Evolutionary conservation across 2,888 invertebrate genomes (phyloP).

Genomic region (Euplexia lucipara): DNA sequence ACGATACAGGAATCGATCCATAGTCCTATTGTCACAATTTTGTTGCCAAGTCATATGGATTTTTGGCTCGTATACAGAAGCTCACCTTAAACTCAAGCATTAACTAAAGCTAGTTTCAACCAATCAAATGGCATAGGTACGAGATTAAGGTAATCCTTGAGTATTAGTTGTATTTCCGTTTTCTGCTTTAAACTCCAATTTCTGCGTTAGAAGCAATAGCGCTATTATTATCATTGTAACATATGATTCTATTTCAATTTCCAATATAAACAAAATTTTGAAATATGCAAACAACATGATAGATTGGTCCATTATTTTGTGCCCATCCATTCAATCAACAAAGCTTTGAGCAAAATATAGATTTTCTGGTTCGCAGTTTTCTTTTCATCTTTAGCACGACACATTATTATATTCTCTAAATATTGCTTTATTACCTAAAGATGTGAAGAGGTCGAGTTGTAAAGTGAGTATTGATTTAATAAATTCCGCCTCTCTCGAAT

Average conservation of each 20-base stretch:
- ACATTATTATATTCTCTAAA: slow-evolving; percentile 10
- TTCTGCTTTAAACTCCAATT: not conserved
- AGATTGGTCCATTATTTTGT: slow-evolving; percentile 35
- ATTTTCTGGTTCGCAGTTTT: slow-evolving; percentile 19
- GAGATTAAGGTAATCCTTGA: too few relatives aligned
- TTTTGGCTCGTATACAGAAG: not conserved
- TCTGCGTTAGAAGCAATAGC: not conserved
- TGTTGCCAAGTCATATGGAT: not conserved
- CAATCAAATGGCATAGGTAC: too few relatives aligned
- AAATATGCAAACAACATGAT: slow-evolving; percentile 28
- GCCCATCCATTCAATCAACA: slow-evolving; percentile 27
- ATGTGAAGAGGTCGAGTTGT: slow-evolving; percentile 16
- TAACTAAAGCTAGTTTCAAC: too few relatives aligned
- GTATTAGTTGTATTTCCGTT: too few relatives aligned
- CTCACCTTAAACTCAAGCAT: too few relatives aligned
- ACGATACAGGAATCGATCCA: not conserved
- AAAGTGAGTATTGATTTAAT: slow-evolving; percentile 3
- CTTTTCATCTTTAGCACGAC: slow-evolving; percentile 27
- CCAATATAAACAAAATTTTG: slow-evolving; percentile 4
- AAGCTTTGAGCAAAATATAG: slow-evolving; percentile 25
- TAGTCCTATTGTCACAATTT: not conserved
- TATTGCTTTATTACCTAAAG: not conserved
- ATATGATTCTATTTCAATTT: slow-evolving; percentile 18
- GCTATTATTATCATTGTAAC: not conserved
- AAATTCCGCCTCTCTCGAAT: slow-evolving; percentile 16